Base-by-base conservation (phyloP, 37 sponge, comb jelly and placozoan species). In the Aplysina aerophoba region DNA sequence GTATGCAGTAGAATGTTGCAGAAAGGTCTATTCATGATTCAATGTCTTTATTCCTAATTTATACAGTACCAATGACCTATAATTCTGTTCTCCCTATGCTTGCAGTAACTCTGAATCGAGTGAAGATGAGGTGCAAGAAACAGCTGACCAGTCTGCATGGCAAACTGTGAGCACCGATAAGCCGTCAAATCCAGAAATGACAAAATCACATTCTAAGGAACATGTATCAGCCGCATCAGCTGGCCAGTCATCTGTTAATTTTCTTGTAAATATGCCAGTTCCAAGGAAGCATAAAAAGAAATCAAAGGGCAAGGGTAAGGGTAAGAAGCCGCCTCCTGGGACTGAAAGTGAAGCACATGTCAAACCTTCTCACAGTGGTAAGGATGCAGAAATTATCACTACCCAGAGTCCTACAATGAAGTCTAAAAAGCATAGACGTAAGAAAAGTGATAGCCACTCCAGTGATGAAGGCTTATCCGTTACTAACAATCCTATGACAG, bases 201-300 rank as follows among this genome's bases (percentile, higher is more conserved):
- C 64, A 13, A 5, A n/a, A 28, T 2, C 24, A 62, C 64, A 28
- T 28, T 50, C 78, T 15, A 39, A 75, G 78, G 3, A 44, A 16
- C 37, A 30, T 4, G 50, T 16, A n/a, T 53, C 37, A 14, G 5
- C 78, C 14, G 24, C 1, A 24, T 3, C 78, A 24, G 12, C 24
- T 8, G 15, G n/a, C 44, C 39, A 17, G 21, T 53, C 54, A 1
- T 12, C 25, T 41, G 53, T 19, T 53, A 44, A 54, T 31, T 40
- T 54, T 39, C 24, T 22, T 53, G 44, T 75, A n/a, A 40, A 40
- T 24, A 75, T 75, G 78, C 78, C 78, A 20, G 54, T 75, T 19
- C 78, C 78, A 24, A 75, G 78, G 24, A 75, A 75, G 25, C 78
- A 75, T 11, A 75, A 40, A 25, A 75, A 75, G 53, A 75, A 75